Conservation (phyloP, 2,113 vertebrate species). For the Cheilinus undulatus region DNA sequence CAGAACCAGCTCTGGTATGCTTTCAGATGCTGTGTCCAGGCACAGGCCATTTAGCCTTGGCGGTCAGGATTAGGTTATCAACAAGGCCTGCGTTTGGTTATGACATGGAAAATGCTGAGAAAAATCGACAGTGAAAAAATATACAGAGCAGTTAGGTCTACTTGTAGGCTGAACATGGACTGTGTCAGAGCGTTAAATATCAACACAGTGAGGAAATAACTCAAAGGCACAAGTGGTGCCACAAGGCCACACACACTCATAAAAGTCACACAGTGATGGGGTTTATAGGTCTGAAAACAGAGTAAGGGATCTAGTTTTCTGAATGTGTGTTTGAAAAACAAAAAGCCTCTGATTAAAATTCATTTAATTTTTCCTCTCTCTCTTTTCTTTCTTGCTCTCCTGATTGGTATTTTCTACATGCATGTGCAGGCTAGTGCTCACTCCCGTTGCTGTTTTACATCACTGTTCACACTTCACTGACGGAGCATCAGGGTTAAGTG, state of each 20-base stretch:
- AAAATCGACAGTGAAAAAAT: constrained; percentile 56
- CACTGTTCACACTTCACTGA: constrained; percentile 67
- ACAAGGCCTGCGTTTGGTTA: constrained; percentile 61
- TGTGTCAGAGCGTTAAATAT: constrained; percentile 55
- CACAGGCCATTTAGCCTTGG: constrained; percentile 52
- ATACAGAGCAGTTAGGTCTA: constrained; percentile 6
- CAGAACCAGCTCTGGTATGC: constrained; percentile 44
- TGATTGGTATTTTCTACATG: constrained; percentile 8
- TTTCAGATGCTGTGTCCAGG: constrained; percentile 45
- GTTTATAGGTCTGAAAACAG: constrained; percentile 66
- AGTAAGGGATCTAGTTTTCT: constrained; percentile 49
- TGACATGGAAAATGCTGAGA: constrained; percentile 50
- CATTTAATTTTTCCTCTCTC: constrained; percentile 8
- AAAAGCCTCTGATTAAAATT: constrained; percentile 49
- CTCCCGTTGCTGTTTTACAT: constrained; percentile 66
- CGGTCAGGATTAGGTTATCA: constrained; percentile 55
- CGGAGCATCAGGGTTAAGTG: constrained; percentile 55
- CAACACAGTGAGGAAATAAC: constrained; percentile 68
- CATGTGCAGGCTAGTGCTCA: constrained; percentile 19
- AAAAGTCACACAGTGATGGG: constrained; percentile 49
- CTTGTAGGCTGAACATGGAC: constrained; percentile 40
- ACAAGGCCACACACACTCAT: constrained; percentile 54
- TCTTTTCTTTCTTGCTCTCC: not conserved
- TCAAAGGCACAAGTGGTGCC: constrained; percentile 57
- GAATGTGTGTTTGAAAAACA: constrained; percentile 20